Evolutionary conservation across 2,113 vertebrate species (phyloP).

Genomic region (Chinchilla lanigera): DNA sequence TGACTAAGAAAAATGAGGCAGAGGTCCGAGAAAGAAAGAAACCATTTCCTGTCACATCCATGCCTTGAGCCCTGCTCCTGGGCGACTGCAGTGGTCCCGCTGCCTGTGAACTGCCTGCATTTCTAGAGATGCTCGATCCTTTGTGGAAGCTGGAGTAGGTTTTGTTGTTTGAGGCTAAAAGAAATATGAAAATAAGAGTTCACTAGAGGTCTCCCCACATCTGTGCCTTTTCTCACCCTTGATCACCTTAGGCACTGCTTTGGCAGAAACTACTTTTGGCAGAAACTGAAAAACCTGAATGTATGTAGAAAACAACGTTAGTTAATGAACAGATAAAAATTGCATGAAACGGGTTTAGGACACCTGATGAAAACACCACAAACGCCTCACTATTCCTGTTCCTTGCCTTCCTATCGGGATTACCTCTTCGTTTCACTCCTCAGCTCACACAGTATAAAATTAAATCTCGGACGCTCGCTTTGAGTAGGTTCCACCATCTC

Average conservation of each 20-base stretch:
- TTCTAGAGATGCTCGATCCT: neutral
- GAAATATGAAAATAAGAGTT: neutral
- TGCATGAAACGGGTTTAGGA: neutral
- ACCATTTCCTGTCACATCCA: neutral
- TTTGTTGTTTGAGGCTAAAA: neutral
- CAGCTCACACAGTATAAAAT: neutral
- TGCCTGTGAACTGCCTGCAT: neutral
- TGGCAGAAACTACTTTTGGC: neutral
- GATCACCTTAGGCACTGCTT: neutral
- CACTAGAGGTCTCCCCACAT: neutral
- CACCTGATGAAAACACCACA: neutral
- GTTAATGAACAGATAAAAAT: neutral
- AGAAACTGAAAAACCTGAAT: neutral
- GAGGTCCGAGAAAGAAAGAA: neutral
- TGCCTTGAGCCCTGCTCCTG: neutral
- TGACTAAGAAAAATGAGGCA: neutral
- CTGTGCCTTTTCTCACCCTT: neutral
- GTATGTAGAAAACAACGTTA: neutral
- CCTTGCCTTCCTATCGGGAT: neutral
- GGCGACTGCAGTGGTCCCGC: neutral
- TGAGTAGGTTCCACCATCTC: neutral
- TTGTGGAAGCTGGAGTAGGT: neutral
- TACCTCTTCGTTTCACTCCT: neutral
- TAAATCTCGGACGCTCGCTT: neutral
- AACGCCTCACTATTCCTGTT: neutral